These are phyloP conservation scores for Eudyptes chrysolophus DNA, from an alignment of 2,113 vertebrate genomes.

Conservation along the genomic window DNA sequence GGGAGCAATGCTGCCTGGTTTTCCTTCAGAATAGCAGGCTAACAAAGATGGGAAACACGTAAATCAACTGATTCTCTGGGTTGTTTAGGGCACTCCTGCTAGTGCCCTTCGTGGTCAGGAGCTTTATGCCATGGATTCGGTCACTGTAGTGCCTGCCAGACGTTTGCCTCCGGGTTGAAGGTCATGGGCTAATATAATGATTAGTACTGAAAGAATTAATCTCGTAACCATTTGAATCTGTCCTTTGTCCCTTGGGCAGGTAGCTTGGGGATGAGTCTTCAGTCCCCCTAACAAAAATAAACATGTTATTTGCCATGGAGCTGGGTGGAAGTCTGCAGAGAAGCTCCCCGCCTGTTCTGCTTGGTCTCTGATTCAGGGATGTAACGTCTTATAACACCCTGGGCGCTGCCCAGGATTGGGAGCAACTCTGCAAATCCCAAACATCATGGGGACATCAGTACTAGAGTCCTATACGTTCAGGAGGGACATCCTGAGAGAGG, in stretches of 20 bases:
- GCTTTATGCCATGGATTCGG: neutral
- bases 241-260: neutral
- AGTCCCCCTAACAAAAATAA: neutral
- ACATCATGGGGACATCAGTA: accelerated
- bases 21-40: neutral
- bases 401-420: neutral
- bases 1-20: neutral
- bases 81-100: neutral
- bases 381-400: neutral
- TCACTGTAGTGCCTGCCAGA: neutral
- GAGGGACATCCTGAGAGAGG: neutral
- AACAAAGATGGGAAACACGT: neutral
- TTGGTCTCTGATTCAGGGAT: neutral
- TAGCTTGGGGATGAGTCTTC: neutral
- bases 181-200: neutral
- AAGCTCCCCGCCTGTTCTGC: neutral
- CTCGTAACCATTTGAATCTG: neutral
- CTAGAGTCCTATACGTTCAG: neutral
- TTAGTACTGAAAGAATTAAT: neutral
- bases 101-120: neutral
- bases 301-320: neutral
- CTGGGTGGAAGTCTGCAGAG: neutral
- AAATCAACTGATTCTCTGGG: neutral
- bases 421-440: neutral
- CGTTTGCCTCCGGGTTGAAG: neutral